Evolutionary conservation across 2,888 invertebrate genomes (phyloP), one percentile per base, ranked within the genome.

Genomic region (Brachylomia viminalis): DNA sequence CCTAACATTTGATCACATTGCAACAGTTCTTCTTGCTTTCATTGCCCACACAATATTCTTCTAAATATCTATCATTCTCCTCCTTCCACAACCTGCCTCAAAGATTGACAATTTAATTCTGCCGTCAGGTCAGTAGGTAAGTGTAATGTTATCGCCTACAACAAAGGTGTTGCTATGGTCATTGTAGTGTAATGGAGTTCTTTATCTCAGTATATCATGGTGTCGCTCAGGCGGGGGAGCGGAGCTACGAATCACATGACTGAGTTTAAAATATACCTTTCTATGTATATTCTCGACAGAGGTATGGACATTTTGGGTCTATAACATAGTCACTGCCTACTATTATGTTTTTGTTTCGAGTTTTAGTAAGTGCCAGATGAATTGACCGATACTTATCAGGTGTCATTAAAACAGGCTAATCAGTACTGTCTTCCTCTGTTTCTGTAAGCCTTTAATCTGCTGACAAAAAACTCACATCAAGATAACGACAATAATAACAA

Each of bases 151-250:
- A 80, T 80, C 74, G n/a, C 33, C 30, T 47, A 45, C 70, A 69
- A 76, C 78, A 79, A 82, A 91, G 92, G 92, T 92, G 92, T 88
- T 89, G 83, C 86, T 82, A 77, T 88, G 92, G 93, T 91, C 93
- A 92, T 92, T 91, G 86, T 86, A 82, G 87, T 80, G 86, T 92
- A 92, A 92, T 90, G 90, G 89, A 91, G 90, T 92, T 90, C 90
- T 92, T 92, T 93, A 91, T 93, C 93, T 91, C 87, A 87, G 88
- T 92, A 92, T 91, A 92, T 92, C 92, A 91, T 87, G 80, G 88
- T 89, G 90, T 90, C 91, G 89, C 91, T 80, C 82, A 85, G 78
- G 47, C 79, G 66, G 42, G 13, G 13, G 33, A 20, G 8, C 1
- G 61, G 84, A 88, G 82, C 64, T 86, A 87, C 83, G 87, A 87